phyloP scores from a whole-genome alignment of 2,888 invertebrate genomes.

The Pristionchus entomophagus region DNA sequence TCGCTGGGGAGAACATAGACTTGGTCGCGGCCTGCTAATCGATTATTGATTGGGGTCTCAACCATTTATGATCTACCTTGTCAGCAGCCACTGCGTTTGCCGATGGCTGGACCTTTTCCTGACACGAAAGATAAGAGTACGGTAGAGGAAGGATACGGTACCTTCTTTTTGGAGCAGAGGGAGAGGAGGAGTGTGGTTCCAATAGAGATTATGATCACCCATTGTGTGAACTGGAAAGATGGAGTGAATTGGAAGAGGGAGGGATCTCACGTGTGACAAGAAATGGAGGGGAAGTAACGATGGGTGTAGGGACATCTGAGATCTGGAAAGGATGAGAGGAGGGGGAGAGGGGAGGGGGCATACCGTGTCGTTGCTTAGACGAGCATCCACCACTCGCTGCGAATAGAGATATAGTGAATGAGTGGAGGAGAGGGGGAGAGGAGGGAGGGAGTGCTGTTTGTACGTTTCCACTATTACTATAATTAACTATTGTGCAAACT shows the following conservation, averaged over 20 bases:
- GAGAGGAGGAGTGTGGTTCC: not conserved
- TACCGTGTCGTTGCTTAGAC: not conserved
- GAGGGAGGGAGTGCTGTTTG: not conserved
- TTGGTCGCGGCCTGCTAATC: not conserved
- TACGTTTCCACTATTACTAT: too few species aligned
- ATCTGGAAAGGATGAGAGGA: not conserved
- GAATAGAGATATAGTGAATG: not conserved
- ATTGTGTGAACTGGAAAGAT: not conserved
- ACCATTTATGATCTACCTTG: not conserved
- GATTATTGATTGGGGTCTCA: not conserved
- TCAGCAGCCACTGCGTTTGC: slow-evolving; percentile 19
- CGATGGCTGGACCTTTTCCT: slow-evolving; percentile 9
- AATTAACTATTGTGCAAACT: too few species aligned
- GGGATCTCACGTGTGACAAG: too few species aligned
- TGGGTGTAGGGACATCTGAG: too few species aligned
- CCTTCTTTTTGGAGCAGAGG: slow-evolving; percentile 16
- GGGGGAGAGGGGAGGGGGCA: not conserved
- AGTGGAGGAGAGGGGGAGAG: not conserved
- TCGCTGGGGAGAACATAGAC: slow-evolving; percentile 16
- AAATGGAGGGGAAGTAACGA: too few species aligned
- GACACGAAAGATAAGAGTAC: not conserved
- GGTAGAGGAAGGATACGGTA: not conserved
- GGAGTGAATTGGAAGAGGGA: too few species aligned
- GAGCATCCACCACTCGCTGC: slow-evolving; percentile 3
- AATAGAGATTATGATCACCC: not conserved